phyloP scores from a whole-genome alignment of 2,797 vertebrate species.

The Scolopax bukidnonensis region DNA sequence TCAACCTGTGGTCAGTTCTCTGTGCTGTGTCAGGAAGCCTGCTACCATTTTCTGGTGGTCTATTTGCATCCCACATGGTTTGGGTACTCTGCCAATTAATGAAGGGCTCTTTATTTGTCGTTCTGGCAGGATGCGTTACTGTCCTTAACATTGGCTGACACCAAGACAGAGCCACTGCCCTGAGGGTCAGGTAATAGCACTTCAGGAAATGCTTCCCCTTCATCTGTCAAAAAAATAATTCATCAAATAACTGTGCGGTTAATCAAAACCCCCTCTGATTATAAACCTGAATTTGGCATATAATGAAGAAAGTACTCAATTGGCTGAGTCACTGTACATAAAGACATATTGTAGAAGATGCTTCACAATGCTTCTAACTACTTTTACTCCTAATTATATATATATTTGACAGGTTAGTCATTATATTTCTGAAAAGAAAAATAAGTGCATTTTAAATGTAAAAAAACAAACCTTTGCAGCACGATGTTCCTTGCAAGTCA shows the following conservation, averaged over 20 bases:
- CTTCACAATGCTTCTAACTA: not conserved
- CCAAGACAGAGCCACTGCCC: not conserved
- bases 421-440: not conserved
- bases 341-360: not conserved
- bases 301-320: not conserved
- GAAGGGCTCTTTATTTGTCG: not conserved
- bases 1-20: accelerated
- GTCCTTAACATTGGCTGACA: not conserved
- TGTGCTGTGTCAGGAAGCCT: not conserved
- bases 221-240: constrained; percentile 21
- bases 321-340: constrained; percentile 4
- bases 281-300: not conserved
- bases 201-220: constrained; percentile 19
- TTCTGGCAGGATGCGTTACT: not conserved
- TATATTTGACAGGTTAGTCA: not conserved
- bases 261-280: not conserved
- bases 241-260: not conserved
- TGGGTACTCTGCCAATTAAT: not conserved
- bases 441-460: not conserved
- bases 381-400: not conserved
- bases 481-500: not conserved
- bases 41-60: not conserved
- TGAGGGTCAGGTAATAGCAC: not conserved
- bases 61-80: not conserved
- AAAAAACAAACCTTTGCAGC: not conserved